Base-by-base conservation (phyloP, 2,113 vertebrate genomes). In the Catharus minimus region DNA sequence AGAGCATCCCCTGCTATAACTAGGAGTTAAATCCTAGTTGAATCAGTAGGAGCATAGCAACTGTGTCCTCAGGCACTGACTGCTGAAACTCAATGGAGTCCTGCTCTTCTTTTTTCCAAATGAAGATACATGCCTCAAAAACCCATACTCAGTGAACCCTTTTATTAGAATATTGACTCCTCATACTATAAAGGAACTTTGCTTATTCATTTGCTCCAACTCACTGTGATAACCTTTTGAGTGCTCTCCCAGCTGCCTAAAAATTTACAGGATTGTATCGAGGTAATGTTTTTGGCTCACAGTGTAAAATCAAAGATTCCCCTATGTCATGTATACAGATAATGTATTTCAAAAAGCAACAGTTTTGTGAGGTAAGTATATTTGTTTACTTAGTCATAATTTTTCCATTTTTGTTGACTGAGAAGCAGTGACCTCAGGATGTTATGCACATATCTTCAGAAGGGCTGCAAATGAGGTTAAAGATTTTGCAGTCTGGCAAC, bases 271-370 rank as follows among this genome's bases (percentile, higher is more conserved):
- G 24, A 39, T 36, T 2, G 7, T 77, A 15, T 83, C 14, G 69
- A 11, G 14, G 14, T 28, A 15, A 10, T 28, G 7, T 0, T 85
- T 92, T 53, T 62, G 23, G 9, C 1, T 61, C 36, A 62, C 3
- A 22, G 10, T 21, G 32, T 75, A 82, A 83, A 76, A 86, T n/a
- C 46, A 57, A 30, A 57, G 33, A 69, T 61, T 53, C 13, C 10
- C 5, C 15, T 41, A 3, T 5, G 24, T n/a, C 27, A 17, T 11
- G 4, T 38, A 43, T 41, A 46, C 0, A 6, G 65, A 52, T 8
- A 62, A 41, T 0, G 0, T 26, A 50, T 43, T 55, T 77, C 33
- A 57, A 83, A 69, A 14, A 39, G 16, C 5, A 26, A 17, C 9
- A 36, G 5, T 47, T 64, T 38, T 26, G 10, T 52, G 12, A 80